Percentiles rank a stretch among this genome's conserved stretches.
Evolutionary conservation across 2,888 invertebrate species (phyloP).

Genomic region (Stenotaenia linearis): DNA sequence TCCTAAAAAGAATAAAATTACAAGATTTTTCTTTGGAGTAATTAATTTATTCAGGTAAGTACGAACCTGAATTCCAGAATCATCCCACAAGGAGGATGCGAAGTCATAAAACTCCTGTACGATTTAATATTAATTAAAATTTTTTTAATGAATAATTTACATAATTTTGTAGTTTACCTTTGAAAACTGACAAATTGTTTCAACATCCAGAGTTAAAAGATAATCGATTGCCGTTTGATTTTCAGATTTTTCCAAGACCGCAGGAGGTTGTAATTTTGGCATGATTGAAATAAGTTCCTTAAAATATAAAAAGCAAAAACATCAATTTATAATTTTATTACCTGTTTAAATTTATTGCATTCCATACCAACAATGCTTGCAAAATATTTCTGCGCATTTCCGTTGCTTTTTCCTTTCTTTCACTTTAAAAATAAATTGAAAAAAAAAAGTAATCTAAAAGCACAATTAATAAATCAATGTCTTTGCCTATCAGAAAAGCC

Average conservation of each 20-base stretch:
- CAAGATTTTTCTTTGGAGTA: background rate
- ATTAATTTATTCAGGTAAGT: no score
- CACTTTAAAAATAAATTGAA: conserved; percentile 52
- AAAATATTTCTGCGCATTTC: conserved; percentile 68
- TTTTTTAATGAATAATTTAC: no score
- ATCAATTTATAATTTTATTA: background rate
- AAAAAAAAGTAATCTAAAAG: background rate
- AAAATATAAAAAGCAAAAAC: conserved; percentile 16
- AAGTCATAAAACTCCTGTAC: conserved; percentile 67
- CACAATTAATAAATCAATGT: conserved; percentile 40
- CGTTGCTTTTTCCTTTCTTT: conserved; percentile 59
- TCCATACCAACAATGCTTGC: conserved; percentile 62
- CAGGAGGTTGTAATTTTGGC: conserved; percentile 41
- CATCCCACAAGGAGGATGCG: conserved; percentile 62
- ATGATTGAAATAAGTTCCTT: conserved; percentile 45
- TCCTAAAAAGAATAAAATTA: conserved; percentile 45
- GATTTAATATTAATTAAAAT: conserved; percentile 30
- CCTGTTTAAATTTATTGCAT: background rate
- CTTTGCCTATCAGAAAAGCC: conserved; percentile 65
- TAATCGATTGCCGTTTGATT: conserved; percentile 46
- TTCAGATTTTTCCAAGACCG: conserved; percentile 48
- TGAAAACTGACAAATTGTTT: background rate
- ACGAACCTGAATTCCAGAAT: conserved; percentile 63
- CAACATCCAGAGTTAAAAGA: background rate
- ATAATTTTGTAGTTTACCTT: no score